Evolutionary conservation across 2,888 invertebrate species (phyloP).

Genomic region (Polydrusus cervinus): DNA sequence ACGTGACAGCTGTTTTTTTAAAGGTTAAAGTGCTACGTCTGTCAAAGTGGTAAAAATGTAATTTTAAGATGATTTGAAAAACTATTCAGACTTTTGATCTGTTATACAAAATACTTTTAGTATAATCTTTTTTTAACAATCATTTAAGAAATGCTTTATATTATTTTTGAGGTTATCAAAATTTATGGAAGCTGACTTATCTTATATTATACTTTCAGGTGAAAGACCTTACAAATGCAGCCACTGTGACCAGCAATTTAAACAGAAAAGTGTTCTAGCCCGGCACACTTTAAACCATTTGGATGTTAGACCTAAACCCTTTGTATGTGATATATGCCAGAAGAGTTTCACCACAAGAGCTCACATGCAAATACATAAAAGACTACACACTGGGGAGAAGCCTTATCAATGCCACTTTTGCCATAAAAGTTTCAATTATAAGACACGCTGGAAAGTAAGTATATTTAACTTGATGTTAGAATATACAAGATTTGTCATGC

Average conservation of each 20-base stretch:
- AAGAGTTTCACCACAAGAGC: conserved; percentile 21
- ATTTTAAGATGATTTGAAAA: no score
- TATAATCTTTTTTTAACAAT: no score
- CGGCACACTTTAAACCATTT: conserved; percentile 18
- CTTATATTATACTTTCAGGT: conserved; percentile 12
- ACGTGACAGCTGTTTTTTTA: no score
- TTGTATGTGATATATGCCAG: conserved; percentile 30
- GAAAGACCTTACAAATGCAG: conserved; percentile 20
- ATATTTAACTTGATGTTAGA: not conserved
- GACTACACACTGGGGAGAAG: conserved; percentile 32
- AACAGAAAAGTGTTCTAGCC: conserved; percentile 18
- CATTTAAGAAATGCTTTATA: no score
- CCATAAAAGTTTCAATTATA: conserved; percentile 24
- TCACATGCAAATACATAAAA: conserved; percentile 18
- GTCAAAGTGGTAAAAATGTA: no score
- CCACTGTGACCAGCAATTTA: conserved; percentile 5
- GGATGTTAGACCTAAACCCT: conserved; percentile 16
- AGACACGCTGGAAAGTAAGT: conserved; percentile 19
- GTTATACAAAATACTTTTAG: no score
- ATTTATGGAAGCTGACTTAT: not conserved
- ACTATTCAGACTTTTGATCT: no score
- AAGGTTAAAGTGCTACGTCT: no score
- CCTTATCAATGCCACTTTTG: conserved; percentile 31
- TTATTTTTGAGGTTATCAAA: no score
- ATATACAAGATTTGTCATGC: no score